Evolutionary conservation across 2,888 invertebrate species (phyloP).

Genomic region (Ophraella communa): DNA sequence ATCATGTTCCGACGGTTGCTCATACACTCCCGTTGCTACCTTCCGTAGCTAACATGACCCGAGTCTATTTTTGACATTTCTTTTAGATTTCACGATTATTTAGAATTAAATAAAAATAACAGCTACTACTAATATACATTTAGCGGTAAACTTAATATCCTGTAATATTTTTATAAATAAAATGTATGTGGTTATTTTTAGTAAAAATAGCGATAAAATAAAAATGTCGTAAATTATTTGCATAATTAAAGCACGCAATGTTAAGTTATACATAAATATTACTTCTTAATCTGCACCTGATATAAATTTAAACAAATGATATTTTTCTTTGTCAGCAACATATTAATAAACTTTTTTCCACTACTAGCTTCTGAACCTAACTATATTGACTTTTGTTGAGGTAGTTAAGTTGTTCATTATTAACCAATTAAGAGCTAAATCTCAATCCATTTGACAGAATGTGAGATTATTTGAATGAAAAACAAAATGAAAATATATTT

Average conservation of each 20-base stretch:
- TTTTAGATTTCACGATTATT: neutral
- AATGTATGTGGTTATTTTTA: neutral
- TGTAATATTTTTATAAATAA: neutral
- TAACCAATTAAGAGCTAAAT: too few relatives aligned
- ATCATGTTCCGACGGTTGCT: too few relatives aligned
- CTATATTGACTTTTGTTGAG: too few relatives aligned
- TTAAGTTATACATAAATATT: constrained; percentile 28
- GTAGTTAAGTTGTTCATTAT: too few relatives aligned
- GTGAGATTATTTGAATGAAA: too few relatives aligned
- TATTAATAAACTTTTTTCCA: neutral
- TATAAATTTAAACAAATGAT: constrained; percentile 2
- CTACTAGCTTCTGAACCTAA: neutral
- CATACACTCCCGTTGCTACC: too few relatives aligned
- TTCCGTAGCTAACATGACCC: too few relatives aligned
- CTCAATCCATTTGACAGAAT: too few relatives aligned
- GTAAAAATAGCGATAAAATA: neutral
- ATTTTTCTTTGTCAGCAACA: neutral
- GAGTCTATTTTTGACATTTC: neutral
- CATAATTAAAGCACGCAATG: constrained; percentile 12
- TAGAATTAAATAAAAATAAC: neutral
- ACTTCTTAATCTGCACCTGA: constrained; percentile 14
- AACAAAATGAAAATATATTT: too few relatives aligned
- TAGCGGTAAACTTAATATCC: neutral
- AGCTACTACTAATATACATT: neutral
- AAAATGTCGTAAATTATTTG: constrained; percentile 2